A percentile compares a stretch with the other conserved stretches of the same genome.
These are phyloP conservation scores for Arrhamphus sclerolepis DNA, from an alignment of 2,797 vertebrate genomes.

Conservation along the genomic window DNA sequence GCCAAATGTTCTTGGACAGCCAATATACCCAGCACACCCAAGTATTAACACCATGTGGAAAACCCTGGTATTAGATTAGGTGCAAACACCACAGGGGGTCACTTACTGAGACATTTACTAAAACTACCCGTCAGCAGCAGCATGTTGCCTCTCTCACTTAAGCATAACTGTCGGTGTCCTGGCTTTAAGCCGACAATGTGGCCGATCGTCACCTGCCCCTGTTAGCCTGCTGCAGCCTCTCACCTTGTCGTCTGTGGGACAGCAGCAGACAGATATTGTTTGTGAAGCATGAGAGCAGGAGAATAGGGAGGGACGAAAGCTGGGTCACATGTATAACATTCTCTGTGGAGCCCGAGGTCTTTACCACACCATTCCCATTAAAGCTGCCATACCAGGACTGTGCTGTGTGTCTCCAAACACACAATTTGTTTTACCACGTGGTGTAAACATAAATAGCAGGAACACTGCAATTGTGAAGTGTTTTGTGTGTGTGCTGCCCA, in stretches of 20 bases:
- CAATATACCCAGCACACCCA: too few relatives aligned
- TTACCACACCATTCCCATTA: constrained; percentile 34
- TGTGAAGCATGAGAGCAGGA: constrained; percentile 20
- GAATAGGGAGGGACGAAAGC: constrained; percentile 22
- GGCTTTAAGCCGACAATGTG: constrained; percentile 13
- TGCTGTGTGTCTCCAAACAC: constrained; percentile 36
- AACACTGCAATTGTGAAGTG: background rate
- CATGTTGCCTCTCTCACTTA: background rate
- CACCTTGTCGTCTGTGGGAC: constrained; percentile 8
- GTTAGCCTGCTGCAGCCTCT: constrained; percentile 26
- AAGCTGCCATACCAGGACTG: constrained; percentile 25
- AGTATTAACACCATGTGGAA: too few relatives aligned
- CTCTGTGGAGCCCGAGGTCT: constrained; percentile 27
- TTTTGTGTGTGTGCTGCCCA: background rate
- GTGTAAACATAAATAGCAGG: constrained; percentile 33
- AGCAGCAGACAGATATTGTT: constrained; percentile 13
- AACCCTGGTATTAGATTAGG: too few relatives aligned
- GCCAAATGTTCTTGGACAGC: too few relatives aligned
- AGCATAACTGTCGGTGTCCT: constrained; percentile 7
- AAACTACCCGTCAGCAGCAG: constrained; percentile 24
- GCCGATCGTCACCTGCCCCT: constrained; percentile 18
- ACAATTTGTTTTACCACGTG: background rate
- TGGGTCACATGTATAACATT: constrained; percentile 66
- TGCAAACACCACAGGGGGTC: background rate
- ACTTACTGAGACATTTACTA: background rate